Evolutionary conservation across 2,888 invertebrate genomes (phyloP).

Genomic region (Apodemia zela): DNA sequence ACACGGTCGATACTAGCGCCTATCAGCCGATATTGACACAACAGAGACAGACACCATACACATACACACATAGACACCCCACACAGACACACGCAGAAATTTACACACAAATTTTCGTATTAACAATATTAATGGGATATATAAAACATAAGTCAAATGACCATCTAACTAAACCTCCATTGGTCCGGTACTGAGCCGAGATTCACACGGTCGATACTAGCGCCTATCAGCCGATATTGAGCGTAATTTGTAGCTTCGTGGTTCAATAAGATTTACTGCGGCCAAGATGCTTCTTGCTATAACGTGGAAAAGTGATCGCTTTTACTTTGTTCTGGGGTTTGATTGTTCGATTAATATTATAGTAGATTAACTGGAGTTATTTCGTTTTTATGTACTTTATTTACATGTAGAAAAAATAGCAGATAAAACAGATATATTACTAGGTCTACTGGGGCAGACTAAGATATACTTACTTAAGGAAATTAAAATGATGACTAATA

Average conservation of each 20-base stretch:
- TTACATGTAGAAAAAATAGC: too few relatives aligned
- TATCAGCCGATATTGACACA: conserved; percentile 61
- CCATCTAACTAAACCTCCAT: conserved; percentile 19
- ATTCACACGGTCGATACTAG: conserved; percentile 63
- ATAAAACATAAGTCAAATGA: conserved; percentile 21
- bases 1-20: conserved; percentile 55
- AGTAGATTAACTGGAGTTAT: too few relatives aligned
- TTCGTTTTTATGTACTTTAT: too few relatives aligned
- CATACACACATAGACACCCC: too few relatives aligned
- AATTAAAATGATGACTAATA: too few relatives aligned
- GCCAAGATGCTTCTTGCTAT: conserved; percentile 39
- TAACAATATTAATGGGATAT: neutral
- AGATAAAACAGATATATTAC: too few relatives aligned
- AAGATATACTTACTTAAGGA: too few relatives aligned
- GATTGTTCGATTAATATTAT: conserved; percentile 3
- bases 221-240: conserved; percentile 59
- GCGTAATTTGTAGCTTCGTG: conserved; percentile 72
- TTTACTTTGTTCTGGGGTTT: conserved; percentile 21
- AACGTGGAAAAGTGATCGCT: conserved; percentile 29
- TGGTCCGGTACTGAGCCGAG: conserved; percentile 28
- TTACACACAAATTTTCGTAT: too few relatives aligned
- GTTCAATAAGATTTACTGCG: conserved; percentile 54
- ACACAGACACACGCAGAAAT: too few relatives aligned
- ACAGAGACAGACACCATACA: too few relatives aligned
- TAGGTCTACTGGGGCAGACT: too few relatives aligned